Base-by-base conservation (phyloP, 1,140 invertebrate genomes). In the Drosophila pruinosa region DNA sequence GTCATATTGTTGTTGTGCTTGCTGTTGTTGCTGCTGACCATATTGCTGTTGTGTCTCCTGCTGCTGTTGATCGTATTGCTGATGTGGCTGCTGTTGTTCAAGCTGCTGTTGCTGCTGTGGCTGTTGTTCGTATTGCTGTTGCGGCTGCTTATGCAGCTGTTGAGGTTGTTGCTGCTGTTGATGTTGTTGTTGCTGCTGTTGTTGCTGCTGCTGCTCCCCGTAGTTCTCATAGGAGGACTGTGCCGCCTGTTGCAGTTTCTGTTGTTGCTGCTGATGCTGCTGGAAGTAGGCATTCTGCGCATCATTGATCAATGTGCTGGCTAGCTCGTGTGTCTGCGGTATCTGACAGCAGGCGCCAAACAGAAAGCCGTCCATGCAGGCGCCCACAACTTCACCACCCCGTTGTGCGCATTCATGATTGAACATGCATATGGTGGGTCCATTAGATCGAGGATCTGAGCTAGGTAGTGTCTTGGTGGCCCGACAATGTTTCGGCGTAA, bases 361-460 rank as follows among this genome's bases (percentile, higher is more conserved):
- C 3, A 98, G 93, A 85, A 98, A 91, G 31, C 91, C 96, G 89
- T 98, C 97, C 94, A 97, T 96, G 78, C 97, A 98, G 3, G 97
- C 95, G 0, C 96, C 96, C 0, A 98, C 95, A 0, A 98, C 96
- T 82, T 95, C 94, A 2, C 97, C 97, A 6, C 94, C 94, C 64
- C 95, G 92, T 57, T 95, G 94, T 5, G 93, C 93, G 90, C 97
- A 98, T 89, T 98, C 96, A 82, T 97, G 97, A 91, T 97, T 97
- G 92, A 98, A 98, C 96, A 98, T 98, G 91, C 97, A 98, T 78
- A 97, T 95, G n/a, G 94, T 94, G n/a, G 94, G 95, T 0, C 94
- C 96, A 93, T 82, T 86, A 78, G 53, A 92, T 56, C 93, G 92
- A 48, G 92, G 91, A 83, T 94, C 92, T 77, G 92, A 92, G 91